These are phyloP conservation scores for Acropternis orthonyx DNA, from an alignment of 2,797 vertebrate species.

Conservation along the genomic window DNA sequence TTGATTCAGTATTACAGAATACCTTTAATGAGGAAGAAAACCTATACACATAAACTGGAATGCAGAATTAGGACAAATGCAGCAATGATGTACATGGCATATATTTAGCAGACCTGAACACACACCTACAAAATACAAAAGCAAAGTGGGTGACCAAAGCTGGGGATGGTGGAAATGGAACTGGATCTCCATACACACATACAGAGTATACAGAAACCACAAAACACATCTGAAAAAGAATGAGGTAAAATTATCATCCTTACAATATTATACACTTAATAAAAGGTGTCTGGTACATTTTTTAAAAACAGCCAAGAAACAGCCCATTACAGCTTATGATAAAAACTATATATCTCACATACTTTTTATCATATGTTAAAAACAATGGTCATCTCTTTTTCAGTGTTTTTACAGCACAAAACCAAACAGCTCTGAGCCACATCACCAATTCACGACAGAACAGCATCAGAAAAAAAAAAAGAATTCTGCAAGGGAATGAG, in stretches of 20 bases:
- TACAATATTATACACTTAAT: not conserved
- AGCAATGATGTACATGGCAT: not conserved
- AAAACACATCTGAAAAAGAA: not conserved
- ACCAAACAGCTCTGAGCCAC: not conserved
- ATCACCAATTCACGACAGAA: not conserved
- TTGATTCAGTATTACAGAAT: not conserved
- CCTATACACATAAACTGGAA: not conserved
- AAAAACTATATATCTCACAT: not conserved
- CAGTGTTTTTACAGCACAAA: not conserved
- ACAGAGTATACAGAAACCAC: accelerated
- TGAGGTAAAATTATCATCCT: not conserved
- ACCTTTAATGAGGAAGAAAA: not conserved
- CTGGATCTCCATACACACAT: not conserved
- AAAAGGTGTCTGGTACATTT: not conserved
- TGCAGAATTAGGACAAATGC: not conserved
- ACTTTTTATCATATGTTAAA: not conserved
- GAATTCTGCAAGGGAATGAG: not conserved
- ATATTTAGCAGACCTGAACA: not conserved
- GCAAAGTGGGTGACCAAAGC: not conserved
- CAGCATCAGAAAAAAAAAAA: not conserved
- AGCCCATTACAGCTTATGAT: not conserved
- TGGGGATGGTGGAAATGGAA: not conserved
- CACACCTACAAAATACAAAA: not conserved
- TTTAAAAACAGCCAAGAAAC: not conserved
- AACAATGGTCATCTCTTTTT: not conserved